phyloP scores from a whole-genome alignment of 2,888 invertebrate species.

The Cephus sareptanus region DNA sequence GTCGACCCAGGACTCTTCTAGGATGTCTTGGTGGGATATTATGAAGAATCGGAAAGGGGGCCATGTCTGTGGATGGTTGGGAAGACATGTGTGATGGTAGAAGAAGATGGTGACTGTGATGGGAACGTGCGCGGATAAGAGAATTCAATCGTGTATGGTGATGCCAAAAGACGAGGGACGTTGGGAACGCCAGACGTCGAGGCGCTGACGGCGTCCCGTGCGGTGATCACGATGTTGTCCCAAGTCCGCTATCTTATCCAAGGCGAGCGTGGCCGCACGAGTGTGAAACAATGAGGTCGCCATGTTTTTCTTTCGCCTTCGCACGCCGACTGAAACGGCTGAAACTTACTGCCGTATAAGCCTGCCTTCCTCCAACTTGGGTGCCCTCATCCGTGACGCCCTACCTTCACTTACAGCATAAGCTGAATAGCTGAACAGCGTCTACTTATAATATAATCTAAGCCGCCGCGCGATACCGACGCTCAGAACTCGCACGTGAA shows the following conservation, averaged over 20 bases:
- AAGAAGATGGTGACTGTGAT: conserved; percentile 7
- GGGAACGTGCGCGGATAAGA: not conserved
- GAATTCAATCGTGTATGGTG: not conserved
- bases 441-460: conserved; percentile 7
- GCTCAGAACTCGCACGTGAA: not conserved
- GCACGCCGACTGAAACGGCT: conserved; percentile 54
- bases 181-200: not conserved
- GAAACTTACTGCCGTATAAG: conserved; percentile 52
- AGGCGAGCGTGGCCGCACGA: conserved; percentile 16
- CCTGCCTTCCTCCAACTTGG: conserved; percentile 51
- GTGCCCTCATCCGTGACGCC: conserved; percentile 62
- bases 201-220: not conserved
- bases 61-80: not conserved
- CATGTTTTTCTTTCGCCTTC: conserved; percentile 56
- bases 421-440: conserved; percentile 37
- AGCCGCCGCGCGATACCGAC: not conserved
- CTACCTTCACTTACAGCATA: conserved; percentile 58
- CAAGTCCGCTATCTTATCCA: conserved; percentile 31
- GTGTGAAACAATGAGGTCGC: conserved; percentile 57
- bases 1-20: not conserved
- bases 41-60: not conserved
- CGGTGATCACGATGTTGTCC: not conserved
- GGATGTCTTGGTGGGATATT: not conserved
- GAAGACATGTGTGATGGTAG: not conserved
- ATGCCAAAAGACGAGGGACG: not conserved